Conservation (phyloP, 2,888 invertebrate genomes). For the Eupithecia inturbata region DNA sequence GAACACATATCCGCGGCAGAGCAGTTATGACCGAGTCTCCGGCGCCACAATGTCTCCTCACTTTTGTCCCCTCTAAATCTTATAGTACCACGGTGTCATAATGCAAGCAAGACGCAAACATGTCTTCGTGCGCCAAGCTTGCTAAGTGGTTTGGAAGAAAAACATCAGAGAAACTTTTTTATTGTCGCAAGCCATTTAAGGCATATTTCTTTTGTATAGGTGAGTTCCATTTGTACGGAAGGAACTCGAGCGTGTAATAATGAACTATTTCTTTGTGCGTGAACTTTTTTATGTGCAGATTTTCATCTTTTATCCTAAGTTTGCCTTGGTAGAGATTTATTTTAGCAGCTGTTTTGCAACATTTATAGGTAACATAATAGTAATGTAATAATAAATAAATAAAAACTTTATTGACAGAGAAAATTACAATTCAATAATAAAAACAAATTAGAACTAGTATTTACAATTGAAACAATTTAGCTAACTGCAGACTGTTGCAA, state of each 20-base stretch:
- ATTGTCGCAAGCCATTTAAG: conserved; percentile 80
- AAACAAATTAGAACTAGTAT: no score
- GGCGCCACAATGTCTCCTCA: conserved; percentile 80
- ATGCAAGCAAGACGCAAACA: conserved; percentile 84
- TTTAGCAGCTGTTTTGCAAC: not conserved
- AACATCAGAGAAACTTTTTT: conserved; percentile 84
- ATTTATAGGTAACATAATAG: not conserved
- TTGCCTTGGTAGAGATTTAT: not conserved
- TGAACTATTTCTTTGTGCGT: conserved; percentile 51
- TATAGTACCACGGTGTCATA: conserved; percentile 82
- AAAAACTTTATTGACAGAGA: no score
- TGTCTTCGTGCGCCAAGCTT: conserved; percentile 83
- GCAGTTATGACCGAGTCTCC: conserved; percentile 69
- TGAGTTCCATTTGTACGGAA: conserved; percentile 55
- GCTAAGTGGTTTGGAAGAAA: conserved; percentile 85
- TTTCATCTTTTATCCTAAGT: not conserved
- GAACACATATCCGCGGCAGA: conserved; percentile 51
- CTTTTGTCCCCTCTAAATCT: conserved; percentile 82
- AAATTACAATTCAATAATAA: no score
- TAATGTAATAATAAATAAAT: not conserved
- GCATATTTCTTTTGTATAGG: conserved; percentile 67
- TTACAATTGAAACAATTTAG: no score
- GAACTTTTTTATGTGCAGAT: conserved; percentile 42
- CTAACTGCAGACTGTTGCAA: no score
- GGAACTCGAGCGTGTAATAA: conserved; percentile 49